phyloP scores from a whole-genome alignment of 2,113 vertebrate species.

The Eira barbara region DNA sequence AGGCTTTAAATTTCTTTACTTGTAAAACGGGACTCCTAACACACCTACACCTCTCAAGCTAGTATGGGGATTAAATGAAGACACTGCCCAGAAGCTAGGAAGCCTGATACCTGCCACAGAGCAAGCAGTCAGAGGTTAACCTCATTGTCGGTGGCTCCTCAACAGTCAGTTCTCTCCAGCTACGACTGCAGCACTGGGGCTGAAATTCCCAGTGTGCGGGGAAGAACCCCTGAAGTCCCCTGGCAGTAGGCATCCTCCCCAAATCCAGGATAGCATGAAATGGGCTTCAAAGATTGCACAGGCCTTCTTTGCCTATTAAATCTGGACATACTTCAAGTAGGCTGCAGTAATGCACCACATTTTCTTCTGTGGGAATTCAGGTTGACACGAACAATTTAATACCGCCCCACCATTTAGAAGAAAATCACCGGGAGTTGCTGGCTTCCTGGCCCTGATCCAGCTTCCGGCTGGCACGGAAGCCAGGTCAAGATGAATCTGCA shows the following conservation, averaged over 20 bases:
- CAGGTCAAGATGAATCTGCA: background rate
- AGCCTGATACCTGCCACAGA: background rate
- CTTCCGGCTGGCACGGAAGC: background rate
- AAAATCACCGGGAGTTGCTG: background rate
- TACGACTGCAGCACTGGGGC: background rate
- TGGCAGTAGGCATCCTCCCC: background rate
- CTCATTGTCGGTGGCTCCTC: background rate
- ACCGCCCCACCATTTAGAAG: background rate
- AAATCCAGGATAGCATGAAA: background rate
- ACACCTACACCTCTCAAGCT: background rate
- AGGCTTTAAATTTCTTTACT: slow-evolving; percentile 6
- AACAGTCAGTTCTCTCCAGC: background rate
- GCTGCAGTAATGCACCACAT: background rate
- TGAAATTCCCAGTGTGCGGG: background rate
- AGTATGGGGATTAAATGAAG: slow-evolving; percentile 17
- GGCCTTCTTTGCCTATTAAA: background rate
- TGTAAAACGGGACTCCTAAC: background rate
- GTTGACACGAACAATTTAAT: background rate
- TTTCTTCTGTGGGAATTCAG: background rate
- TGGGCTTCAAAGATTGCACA: background rate
- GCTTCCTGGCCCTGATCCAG: background rate
- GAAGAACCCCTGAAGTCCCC: background rate
- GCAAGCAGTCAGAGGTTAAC: background rate
- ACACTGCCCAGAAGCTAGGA: background rate
- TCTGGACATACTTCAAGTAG: background rate